Evolutionary conservation across 2,888 invertebrate genomes (phyloP).

Genomic region (Agriopis marginaria): DNA sequence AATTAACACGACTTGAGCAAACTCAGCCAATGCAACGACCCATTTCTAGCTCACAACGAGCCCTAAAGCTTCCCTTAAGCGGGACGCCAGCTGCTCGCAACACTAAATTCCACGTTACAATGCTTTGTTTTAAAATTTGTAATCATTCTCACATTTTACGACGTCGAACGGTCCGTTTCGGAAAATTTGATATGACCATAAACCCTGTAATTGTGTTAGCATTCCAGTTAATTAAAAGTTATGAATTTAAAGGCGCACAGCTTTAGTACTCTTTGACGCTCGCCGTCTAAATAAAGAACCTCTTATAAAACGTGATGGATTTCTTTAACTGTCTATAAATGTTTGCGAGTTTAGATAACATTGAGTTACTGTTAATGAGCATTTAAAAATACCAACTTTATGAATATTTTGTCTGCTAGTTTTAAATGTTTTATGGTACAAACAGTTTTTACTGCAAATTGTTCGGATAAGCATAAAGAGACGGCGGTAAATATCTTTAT

Average conservation of each 20-base stretch:
- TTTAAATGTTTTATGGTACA: conserved; percentile 56
- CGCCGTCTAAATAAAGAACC: conserved; percentile 64
- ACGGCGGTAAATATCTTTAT: conserved; percentile 33
- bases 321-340: conserved; percentile 66
- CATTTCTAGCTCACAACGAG: conserved; percentile 73
- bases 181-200: conserved; percentile 85
- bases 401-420: conserved; percentile 58
- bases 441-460: conserved; percentile 44
- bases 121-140: conserved; percentile 85
- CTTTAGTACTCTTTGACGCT: conserved; percentile 74
- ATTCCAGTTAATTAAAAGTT: conserved; percentile 85
- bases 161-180: conserved; percentile 83
- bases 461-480: conserved; percentile 12
- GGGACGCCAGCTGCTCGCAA: conserved; percentile 76
- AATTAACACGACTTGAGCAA: conserved; percentile 79
- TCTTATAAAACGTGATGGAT: conserved; percentile 70
- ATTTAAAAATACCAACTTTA: conserved; percentile 57
- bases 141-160: conserved; percentile 86
- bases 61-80: conserved; percentile 80
- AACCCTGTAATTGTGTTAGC: conserved; percentile 84
- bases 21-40: conserved; percentile 75
- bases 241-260: conserved; percentile 82
- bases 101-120: conserved; percentile 83
- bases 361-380: conserved; percentile 67
- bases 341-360: conserved; percentile 64